A percentile compares a stretch with the other conserved stretches of the same genome.
phyloP scores from a whole-genome alignment of 37 sponge, comb jelly and placozoan genomes.

The Axinella damicornis region DNA sequence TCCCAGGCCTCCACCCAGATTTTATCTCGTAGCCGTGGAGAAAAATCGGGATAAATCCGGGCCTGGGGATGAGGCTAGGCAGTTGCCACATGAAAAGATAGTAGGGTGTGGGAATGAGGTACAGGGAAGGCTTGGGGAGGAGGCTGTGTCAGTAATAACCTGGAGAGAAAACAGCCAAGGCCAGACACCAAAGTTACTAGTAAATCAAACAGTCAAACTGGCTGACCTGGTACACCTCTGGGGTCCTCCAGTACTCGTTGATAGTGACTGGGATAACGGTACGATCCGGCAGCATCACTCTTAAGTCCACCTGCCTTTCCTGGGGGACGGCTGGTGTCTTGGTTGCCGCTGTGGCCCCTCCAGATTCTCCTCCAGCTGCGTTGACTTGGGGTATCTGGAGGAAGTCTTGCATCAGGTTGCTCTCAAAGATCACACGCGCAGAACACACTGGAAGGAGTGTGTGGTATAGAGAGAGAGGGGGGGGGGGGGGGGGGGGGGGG shows the following conservation, averaged over 20 bases:
- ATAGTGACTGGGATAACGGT: conserved; percentile 40
- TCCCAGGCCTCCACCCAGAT: no score
- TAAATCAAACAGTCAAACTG: neutral
- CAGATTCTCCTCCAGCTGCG: neutral
- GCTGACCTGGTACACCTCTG: conserved; percentile 62
- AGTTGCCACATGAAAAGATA: no score
- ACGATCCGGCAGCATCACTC: conserved; percentile 56
- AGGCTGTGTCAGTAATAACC: neutral
- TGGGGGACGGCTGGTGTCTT: neutral
- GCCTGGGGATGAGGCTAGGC: no score
- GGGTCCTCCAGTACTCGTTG: conserved; percentile 41
- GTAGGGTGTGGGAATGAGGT: no score
- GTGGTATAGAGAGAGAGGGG: conserved; percentile 8
- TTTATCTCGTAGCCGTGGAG: no score
- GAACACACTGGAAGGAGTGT: conserved; percentile 79
- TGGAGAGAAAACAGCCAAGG: neutral
- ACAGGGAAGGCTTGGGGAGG: no score
- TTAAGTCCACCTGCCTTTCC: conserved; percentile 32
- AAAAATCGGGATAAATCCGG: no score
- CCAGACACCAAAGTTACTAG: neutral
- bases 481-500: no score
- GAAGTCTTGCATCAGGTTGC: conserved; percentile 89
- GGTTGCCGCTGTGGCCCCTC: neutral
- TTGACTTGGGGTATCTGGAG: conserved; percentile 27
- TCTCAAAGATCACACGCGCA: conserved; percentile 77